Conservation (phyloP, 2,113 vertebrate genomes). For the Coturnix japonica region DNA sequence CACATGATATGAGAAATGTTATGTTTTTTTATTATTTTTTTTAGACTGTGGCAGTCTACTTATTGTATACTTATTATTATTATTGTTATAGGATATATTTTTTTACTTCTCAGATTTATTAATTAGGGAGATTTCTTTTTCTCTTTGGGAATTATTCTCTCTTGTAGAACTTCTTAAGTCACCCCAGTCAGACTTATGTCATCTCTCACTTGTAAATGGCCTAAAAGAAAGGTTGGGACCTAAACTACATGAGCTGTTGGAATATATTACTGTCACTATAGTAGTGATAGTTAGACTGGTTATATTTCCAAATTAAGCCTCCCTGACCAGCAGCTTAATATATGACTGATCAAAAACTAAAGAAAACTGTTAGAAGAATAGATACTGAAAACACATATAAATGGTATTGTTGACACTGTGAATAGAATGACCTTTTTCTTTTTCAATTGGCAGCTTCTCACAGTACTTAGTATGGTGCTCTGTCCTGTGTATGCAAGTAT, state of each 20-base stretch:
- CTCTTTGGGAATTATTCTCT: background rate
- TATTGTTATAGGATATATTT: background rate
- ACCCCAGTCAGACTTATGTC: background rate
- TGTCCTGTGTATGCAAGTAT: background rate
- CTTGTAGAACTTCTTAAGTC: background rate
- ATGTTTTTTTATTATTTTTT: background rate
- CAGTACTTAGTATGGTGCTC: background rate
- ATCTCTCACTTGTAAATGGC: background rate
- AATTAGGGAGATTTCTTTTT: background rate
- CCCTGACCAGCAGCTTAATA: background rate
- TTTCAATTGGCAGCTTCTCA: background rate
- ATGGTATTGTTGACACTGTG: background rate
- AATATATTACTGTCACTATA: background rate
- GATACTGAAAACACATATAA: background rate
- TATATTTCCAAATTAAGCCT: background rate
- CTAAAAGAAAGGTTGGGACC: background rate
- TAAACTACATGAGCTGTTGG: background rate
- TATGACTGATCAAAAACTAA: background rate
- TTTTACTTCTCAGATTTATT: background rate
- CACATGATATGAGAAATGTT: background rate
- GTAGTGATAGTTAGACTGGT: background rate
- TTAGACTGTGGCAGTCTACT: background rate
- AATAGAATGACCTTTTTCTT: background rate
- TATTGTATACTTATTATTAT: too few relatives aligned
- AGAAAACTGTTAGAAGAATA: background rate